Conservation (phyloP, 2,888 invertebrate genomes). For the Aplocera efformata region DNA sequence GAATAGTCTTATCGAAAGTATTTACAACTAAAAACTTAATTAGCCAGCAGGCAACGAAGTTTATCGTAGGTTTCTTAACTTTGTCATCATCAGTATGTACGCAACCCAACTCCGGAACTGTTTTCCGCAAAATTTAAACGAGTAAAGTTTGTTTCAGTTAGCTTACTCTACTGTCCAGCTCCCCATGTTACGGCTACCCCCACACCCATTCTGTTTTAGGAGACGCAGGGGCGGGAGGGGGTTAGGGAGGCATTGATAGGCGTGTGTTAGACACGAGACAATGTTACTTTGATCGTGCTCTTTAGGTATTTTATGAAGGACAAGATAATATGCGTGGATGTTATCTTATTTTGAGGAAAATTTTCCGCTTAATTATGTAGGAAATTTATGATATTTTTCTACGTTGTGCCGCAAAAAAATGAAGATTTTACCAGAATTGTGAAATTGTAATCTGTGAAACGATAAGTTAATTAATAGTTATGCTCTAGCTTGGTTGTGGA, state of each 20-base stretch:
- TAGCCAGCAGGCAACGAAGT: constrained; percentile 54
- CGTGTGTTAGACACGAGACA: constrained; percentile 56
- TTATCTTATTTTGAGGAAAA: constrained; percentile 28
- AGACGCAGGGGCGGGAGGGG: constrained; percentile 18
- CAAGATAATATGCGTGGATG: constrained; percentile 30
- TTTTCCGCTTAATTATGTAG: constrained; percentile 12
- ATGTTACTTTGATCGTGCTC: constrained; percentile 51
- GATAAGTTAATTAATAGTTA: constrained; percentile 8
- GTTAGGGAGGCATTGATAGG: constrained; percentile 45
- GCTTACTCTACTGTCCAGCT: constrained; percentile 67
- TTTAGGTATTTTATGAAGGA: constrained; percentile 45
- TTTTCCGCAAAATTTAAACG: constrained; percentile 76
- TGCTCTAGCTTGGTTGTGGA: constrained; percentile 6
- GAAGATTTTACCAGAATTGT: constrained; percentile 2
- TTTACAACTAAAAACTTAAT: constrained; percentile 55
- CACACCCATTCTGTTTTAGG: constrained; percentile 14
- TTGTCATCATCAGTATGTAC: constrained; percentile 58
- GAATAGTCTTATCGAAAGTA: constrained; percentile 25
- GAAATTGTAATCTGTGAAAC: neutral
- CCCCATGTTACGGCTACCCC: constrained; percentile 30
- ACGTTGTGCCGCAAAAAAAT: constrained; percentile 5
- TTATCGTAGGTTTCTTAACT: constrained; percentile 55
- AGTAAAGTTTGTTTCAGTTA: constrained; percentile 76
- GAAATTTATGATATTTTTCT: constrained; percentile 10
- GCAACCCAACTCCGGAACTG: constrained; percentile 58